These are phyloP conservation scores for Diaperis boleti DNA, from an alignment of 2,888 invertebrate genomes.

Conservation along the genomic window DNA sequence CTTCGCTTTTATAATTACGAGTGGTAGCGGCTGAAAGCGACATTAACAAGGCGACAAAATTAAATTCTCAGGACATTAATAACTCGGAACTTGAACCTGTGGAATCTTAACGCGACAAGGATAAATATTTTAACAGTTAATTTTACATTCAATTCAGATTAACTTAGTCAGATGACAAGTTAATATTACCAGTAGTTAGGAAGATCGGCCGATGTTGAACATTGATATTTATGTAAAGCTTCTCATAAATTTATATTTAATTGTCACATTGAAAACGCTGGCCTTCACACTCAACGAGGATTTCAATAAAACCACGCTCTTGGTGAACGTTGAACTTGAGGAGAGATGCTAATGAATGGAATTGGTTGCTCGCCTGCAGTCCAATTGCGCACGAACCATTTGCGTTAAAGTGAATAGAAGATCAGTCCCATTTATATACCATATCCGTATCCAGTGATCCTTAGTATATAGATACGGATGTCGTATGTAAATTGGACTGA, in stretches of 20 bases:
- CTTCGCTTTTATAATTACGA: conserved; percentile 46
- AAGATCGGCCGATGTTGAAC: conserved; percentile 51
- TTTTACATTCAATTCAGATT: conserved; percentile 60
- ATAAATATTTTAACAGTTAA: conserved; percentile 62
- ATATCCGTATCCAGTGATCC: too few species aligned
- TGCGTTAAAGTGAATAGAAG: too few species aligned
- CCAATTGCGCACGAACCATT: too few species aligned
- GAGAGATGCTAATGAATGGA: conserved; percentile 6
- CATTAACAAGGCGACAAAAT: conserved; percentile 53
- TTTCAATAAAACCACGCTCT: conserved; percentile 36
- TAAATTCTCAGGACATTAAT: conserved; percentile 56
- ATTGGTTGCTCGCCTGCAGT: not conserved
- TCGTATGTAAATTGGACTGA: too few species aligned
- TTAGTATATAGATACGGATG: too few species aligned
- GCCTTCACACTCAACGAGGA: conserved; percentile 22
- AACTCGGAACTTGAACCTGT: conserved; percentile 51
- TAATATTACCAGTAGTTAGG: conserved; percentile 59
- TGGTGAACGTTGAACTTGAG: not conserved
- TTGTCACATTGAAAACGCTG: conserved; percentile 53
- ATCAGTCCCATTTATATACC: too few species aligned
- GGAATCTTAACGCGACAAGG: conserved; percentile 58
- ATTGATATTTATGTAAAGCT: conserved; percentile 61
- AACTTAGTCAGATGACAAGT: conserved; percentile 57
- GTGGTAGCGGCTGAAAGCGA: conserved; percentile 49
- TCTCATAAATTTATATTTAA: conserved; percentile 59